Evolutionary conservation across 1,140 invertebrate genomes (phyloP), one percentile per base, ranked within the genome.

Genomic region (Pseudomyrmex pallidus): DNA sequence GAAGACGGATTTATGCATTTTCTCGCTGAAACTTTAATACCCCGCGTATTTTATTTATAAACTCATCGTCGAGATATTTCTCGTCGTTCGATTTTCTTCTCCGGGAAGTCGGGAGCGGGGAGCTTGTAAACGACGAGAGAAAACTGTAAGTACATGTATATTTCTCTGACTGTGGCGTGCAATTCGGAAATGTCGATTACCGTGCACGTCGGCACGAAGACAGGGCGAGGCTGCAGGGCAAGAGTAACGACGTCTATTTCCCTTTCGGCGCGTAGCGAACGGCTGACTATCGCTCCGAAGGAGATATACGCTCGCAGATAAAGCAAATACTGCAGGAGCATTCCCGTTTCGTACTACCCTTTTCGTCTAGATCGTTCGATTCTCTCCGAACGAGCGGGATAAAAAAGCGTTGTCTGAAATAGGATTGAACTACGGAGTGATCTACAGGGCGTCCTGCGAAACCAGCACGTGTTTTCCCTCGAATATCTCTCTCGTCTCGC

Each of bases 211-310:
- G 57, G 46, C 13, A n/a, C 70, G 66, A 72, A 68, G 57, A 52
- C 73, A 83, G 72, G 56, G 35, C 35, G 35, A 63, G 59, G 74
- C 73, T 85, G 73, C 62, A 70, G 62, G 50, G 15, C 44, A 77
- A 88, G 74, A 88, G 62, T 78, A 85, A 88, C 66, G 83, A 59
- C 67, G 20, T 63, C 68, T 83, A 76, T 86, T 70, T 67, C 62
- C 59, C 70, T 67, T 56, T 72, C 70, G 44, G n/a, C 62, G 57
- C 15, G 54, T 84, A 74, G 68, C 66, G 52, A 67, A 48, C 73
- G 78, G 44, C 54, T 63, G 85, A 86, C 74, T 74, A 66, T 70
- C 57, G 20, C 85, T 50, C 3, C 17, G 46, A 50, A 35, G 35
- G 35, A 59, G 77, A 78, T 78, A 48, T 78, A 78, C 76, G 54